Evolutionary conservation across 2,888 invertebrate species (phyloP).

Genomic region (Scaptomyza polygonia): DNA sequence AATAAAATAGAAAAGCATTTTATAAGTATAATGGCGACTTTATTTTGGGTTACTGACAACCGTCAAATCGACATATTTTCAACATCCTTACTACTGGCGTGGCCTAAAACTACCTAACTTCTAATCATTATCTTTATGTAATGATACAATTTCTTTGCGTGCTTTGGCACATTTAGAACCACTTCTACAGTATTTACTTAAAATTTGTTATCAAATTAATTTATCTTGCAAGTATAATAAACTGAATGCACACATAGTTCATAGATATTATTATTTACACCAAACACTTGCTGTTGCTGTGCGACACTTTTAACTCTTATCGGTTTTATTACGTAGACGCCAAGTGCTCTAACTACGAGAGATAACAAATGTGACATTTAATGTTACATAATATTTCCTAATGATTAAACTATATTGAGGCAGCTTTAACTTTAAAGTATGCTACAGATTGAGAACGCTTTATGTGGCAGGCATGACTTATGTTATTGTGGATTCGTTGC

Average conservation of each 20-base stretch:
- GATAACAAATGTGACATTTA: conserved; percentile 41
- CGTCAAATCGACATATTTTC: no score
- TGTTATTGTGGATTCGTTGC: conserved; percentile 19
- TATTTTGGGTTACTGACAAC: no score
- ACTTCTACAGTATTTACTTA: no score
- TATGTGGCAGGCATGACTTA: neutral
- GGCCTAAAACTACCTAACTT: no score
- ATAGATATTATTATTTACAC: neutral
- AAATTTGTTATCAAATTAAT: neutral
- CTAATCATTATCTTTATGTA: no score
- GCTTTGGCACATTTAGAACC: no score
- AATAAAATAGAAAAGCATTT: neutral
- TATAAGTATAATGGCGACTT: no score
- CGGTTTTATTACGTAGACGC: conserved; percentile 19
- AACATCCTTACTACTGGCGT: no score
- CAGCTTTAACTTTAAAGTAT: neutral
- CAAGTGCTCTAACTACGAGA: conserved; percentile 30
- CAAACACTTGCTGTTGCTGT: conserved; percentile 20
- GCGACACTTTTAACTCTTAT: conserved; percentile 31
- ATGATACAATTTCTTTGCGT: no score
- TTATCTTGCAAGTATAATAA: conserved; percentile 6
- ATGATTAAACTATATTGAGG: conserved; percentile 21
- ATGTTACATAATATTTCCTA: conserved; percentile 40
- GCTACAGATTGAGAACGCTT: neutral
- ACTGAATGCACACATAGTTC: neutral